Base-by-base conservation (phyloP, 2,888 invertebrate species). In the Calliphora vomitoria region DNA sequence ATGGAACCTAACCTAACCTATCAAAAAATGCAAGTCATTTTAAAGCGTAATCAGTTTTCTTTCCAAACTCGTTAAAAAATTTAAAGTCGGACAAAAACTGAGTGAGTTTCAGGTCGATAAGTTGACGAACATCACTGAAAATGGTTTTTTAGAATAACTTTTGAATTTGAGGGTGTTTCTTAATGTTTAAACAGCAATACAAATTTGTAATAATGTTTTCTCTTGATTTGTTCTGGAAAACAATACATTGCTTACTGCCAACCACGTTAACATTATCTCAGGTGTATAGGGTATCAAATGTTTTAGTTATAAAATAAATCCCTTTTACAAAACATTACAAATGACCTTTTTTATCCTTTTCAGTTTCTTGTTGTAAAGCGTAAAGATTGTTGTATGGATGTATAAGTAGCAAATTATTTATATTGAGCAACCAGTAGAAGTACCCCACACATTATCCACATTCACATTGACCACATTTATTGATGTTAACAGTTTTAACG, bases 401-500 rank as follows among this genome's bases (percentile, higher is more conserved):
- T 13, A 55, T 68, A 41, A 58, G 44, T 25, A 44, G 47, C 60
- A 62, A 60, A 47, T 68, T 47, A 20, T 50, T 66, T 44, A n/a
- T 50, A 71, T 62, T 18, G 41, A 38, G 50, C n/a, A 20, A 69
- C 35, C 53, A 44, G 15, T 58, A 25, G 18, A 6, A 35, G 35
- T 35, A 6, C 35, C 41, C 41, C 41, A 44, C 31, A 58, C 58
- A 68, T 64, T 71, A 64, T 15, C 71, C 75, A 72, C 53, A 76
- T 55, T 44, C 13, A 44, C 44, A 35, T 35, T 78, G 81, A 82
- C 81, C 85, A 82, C 71, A 78, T 82, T 76, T 78, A 85, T 85
- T 85, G 76, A 85, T 85, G 81, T 82, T 85, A 85, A 85, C 81
- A 78, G 64, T 85, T 85, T 85, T 85, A 85, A 82, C 78, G 83